Evolutionary conservation across 2,797 vertebrate genomes (phyloP).

Genomic region (Pipistrellus pygmaeus): DNA sequence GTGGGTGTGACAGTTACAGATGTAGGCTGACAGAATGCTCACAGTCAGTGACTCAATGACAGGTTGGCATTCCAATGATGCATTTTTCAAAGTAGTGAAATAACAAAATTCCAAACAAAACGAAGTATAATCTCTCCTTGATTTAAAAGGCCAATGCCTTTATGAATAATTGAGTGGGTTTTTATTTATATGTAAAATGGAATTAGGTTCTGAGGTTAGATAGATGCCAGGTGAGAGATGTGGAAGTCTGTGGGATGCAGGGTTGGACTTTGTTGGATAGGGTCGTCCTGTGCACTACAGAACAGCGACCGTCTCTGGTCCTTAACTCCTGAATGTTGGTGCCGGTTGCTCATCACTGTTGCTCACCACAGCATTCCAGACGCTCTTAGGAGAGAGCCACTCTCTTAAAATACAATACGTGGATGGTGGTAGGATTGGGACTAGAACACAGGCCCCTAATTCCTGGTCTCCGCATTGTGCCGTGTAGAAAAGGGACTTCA

Average conservation of each 20-base stretch:
- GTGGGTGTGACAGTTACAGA: background rate
- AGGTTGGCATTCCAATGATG: no score
- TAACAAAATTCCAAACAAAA: background rate
- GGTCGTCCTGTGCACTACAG: fast-evolving
- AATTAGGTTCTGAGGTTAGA: background rate
- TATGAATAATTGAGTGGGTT: background rate
- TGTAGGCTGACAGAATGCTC: background rate
- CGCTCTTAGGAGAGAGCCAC: background rate
- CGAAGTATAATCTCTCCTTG: background rate
- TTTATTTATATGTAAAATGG: background rate
- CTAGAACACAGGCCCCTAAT: background rate
- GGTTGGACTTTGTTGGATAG: background rate
- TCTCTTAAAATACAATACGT: no score
- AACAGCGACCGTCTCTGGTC: background rate
- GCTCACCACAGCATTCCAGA: background rate
- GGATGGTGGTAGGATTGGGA: background rate
- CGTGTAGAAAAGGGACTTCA: background rate
- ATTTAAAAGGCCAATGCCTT: background rate
- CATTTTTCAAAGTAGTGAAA: background rate
- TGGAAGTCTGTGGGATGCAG: background rate
- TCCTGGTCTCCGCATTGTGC: background rate
- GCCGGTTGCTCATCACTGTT: background rate
- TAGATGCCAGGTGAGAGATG: background rate
- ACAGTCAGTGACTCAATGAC: background rate
- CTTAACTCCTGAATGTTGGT: background rate